Evolutionary conservation across 2,113 vertebrate species (phyloP), one percentile per base, ranked within the genome.

Genomic region (Phyllostomus hastatus): DNA sequence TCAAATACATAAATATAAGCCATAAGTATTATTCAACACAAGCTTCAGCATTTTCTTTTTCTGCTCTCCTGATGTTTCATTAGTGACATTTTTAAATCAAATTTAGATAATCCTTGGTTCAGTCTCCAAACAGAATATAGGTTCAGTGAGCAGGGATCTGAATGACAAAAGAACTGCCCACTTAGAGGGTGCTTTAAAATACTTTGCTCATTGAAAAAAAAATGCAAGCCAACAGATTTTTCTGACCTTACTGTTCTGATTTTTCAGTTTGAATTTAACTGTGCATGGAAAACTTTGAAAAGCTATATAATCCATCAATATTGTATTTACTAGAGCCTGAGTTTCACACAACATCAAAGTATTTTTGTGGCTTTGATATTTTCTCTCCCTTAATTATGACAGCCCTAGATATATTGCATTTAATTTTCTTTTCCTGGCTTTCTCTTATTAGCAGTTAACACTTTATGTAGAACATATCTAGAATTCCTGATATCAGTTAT

Each of bases 151-250:
- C 97, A 97, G 95, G 91, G 95, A 96, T 98, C 98, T 97, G 95
- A 97, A 33, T 97, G 97, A 98, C 98, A 98, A 99, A 98, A 98
- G 98, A 98, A 98, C 61, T 98, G 98, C 97, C 98, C 97, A 92
- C 94, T 98, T 98, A 98, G 97, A 98, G 90, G 94, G 87, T 97
- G 97, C 94, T 98, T 98, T 97, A 98, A 87, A 98, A 98, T 98
- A 97, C 96, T 97, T 97, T 22, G 35, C 85, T 98, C 97, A 98
- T 93, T 98, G 97, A 97, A 97, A 98, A 98, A 66, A 92, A 95
- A 95, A 82, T 97, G 98, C 98, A 98, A 98, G 96, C 96, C 94
- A 98, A 90, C 12, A n/a, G 93, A 97, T 97, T 98, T 98, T 98
- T 97, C 88, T 97, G 81, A 96, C 81, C 97, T 97, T 97, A 98